These are phyloP conservation scores for Aphaenogaster ashmeadi DNA, from an alignment of 1,140 invertebrate species.

Conservation along the genomic window DNA sequence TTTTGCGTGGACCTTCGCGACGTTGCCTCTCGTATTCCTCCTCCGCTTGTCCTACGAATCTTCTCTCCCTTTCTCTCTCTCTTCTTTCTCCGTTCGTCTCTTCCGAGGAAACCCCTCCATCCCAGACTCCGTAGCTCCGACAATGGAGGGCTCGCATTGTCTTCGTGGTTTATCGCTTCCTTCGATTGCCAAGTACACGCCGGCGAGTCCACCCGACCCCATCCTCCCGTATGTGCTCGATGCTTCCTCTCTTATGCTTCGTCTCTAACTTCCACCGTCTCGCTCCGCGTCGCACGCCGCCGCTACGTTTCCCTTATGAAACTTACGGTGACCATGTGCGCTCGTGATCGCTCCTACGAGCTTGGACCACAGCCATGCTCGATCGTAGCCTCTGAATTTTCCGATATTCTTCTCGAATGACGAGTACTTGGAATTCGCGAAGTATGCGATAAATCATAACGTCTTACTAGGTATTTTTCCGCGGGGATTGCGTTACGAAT, in stretches of 20 bases:
- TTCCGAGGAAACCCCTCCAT: slow-evolving; percentile 67
- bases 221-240: slow-evolving; percentile 24
- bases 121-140: slow-evolving; percentile 77
- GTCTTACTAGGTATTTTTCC: not conserved
- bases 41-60: slow-evolving; percentile 58
- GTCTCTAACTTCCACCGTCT: slow-evolving; percentile 25
- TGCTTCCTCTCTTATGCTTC: slow-evolving; percentile 50
- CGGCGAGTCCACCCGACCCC: slow-evolving; percentile 69
- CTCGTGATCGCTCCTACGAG: slow-evolving; percentile 55
- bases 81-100: slow-evolving; percentile 62
- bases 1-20: slow-evolving; percentile 80
- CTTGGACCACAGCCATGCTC: slow-evolving; percentile 48
- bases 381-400: not conserved
- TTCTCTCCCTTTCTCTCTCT: slow-evolving; percentile 55
- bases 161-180: slow-evolving; percentile 84
- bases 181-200: slow-evolving; percentile 84
- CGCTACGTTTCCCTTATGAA: slow-evolving; percentile 35
- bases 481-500: not conserved
- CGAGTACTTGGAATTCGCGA: not conserved
- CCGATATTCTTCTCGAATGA: slow-evolving; percentile 23
- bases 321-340: slow-evolving; percentile 57
- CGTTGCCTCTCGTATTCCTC: slow-evolving; percentile 72
- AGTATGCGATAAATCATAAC: slow-evolving; percentile 16
- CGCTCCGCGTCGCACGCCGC: not conserved
- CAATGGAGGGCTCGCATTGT: slow-evolving; percentile 83